Base-by-base conservation (phyloP, 2,888 invertebrate genomes). In the Tribolium freemani region DNA sequence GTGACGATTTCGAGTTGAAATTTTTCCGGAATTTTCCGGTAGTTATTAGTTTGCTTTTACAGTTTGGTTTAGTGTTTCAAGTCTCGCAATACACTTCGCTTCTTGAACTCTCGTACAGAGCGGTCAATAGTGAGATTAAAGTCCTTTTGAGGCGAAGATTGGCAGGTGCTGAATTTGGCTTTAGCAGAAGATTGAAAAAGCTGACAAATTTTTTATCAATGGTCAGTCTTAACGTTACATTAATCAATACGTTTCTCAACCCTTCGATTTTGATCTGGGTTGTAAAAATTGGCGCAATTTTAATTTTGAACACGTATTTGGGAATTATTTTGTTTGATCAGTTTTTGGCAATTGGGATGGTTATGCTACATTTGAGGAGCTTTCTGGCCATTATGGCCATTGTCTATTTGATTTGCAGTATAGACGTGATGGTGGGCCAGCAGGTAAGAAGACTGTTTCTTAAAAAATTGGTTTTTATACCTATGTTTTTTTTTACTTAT, bases 291-390 rank as follows among this genome's bases (percentile, higher is more conserved):
- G 53, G 51, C 6, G 58, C 51, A 5, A 69, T 58, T 60, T 60
- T 69, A 21, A 58, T 69, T 21, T 5, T 69, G n/a, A 58, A 69
- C n/a, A 60, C 68, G 13, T 69, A 69, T 51, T n/a, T 69, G 11
- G 56, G 51, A 16, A 69, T 60, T 51, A 53, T 53, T 63, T 50
- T 61, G 26, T 60, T 69, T 30, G 10, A 69, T 10, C 61, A 45
- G 5, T 38, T 61, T 21, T 54, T 61, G 26, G 45, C 10, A n/a
- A 30, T 44, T 20, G 51, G 54, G n/a, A 56, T 63, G 63, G 11
- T 63, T 48, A 51, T 63, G 50, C 16, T 51, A 13, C 63, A 63
- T 16, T 51, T 50, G 51, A 63, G 63, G 31, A 63, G 13, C 11
- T 20, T 63, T n/a, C 16, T 63, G 50, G 50, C 30, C 1, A 63